Evolutionary conservation across 2,888 invertebrate species (phyloP).

Genomic region (Tenthredo notha): DNA sequence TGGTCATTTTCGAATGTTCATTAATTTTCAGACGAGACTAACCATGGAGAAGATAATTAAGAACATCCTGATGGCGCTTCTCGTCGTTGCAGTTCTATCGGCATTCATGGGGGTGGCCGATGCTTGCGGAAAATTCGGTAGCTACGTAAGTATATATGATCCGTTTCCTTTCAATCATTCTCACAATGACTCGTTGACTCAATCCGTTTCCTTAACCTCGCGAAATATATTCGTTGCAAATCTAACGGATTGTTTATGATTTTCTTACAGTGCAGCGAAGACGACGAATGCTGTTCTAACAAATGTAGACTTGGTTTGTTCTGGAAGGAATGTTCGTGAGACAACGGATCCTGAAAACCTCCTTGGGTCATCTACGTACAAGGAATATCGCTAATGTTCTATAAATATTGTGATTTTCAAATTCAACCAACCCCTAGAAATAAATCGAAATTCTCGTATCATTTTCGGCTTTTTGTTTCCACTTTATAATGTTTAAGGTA

Average conservation of each 20-base stretch:
- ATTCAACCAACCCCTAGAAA: too few relatives aligned
- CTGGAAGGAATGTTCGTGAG: too few relatives aligned
- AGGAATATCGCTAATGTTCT: not conserved
- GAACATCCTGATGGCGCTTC: not conserved
- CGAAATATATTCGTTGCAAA: too few relatives aligned
- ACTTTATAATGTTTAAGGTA: not conserved
- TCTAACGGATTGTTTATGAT: rapidly evolving
- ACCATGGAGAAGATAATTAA: not conserved
- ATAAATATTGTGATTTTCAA: too few relatives aligned
- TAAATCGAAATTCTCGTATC: too few relatives aligned
- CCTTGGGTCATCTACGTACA: too few relatives aligned
- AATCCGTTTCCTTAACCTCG: too few relatives aligned
- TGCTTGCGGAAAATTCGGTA: not conserved
- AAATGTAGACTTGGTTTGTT: too few relatives aligned
- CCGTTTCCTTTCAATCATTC: too few relatives aligned
- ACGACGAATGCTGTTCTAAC: too few relatives aligned
- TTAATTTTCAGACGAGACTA: not conserved
- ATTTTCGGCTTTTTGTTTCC: not conserved
- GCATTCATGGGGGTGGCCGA: not conserved
- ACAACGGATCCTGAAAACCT: too few relatives aligned
- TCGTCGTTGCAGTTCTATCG: not conserved
- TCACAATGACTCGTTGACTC: too few relatives aligned
- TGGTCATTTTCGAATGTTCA: not conserved
- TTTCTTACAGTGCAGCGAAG: rapidly evolving
- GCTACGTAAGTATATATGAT: not conserved